Conservation (phyloP, 2,113 vertebrate genomes). For the Microcebus griseorufus region DNA sequence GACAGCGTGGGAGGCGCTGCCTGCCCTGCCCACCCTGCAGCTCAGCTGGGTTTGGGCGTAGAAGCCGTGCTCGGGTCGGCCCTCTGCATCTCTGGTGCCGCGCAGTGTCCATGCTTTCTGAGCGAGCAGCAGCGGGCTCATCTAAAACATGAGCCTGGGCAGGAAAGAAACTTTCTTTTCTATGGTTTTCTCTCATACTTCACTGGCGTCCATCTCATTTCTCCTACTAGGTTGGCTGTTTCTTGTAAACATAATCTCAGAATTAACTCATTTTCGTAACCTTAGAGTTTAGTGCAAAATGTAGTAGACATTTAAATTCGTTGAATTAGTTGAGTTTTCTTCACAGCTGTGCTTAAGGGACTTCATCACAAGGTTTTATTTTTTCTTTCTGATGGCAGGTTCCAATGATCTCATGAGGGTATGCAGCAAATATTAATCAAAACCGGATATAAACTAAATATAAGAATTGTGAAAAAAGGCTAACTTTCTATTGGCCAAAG, state of each 20-base stretch:
- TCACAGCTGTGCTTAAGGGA: not conserved
- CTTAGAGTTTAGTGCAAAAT: not conserved
- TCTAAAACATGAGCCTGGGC: not conserved
- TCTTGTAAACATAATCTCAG: not conserved
- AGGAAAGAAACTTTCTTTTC: not conserved
- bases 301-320: not conserved
- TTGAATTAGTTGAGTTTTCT: not conserved
- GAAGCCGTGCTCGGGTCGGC: accelerated
- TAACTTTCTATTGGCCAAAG: not conserved
- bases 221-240: not conserved
- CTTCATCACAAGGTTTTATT: not conserved
- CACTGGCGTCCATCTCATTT: not conserved
- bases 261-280: not conserved
- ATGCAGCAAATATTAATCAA: constrained; percentile 2
- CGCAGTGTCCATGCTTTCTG: accelerated
- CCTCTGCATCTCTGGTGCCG: too few relatives aligned
- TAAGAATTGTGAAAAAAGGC: not conserved
- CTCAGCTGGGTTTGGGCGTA: accelerated
- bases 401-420: not conserved
- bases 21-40: not conserved
- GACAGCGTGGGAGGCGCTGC: not conserved
- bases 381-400: not conserved
- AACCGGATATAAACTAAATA: not conserved
- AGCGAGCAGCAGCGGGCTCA: accelerated
- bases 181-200: not conserved